These are phyloP conservation scores for Pipra filicauda DNA, from an alignment of 2,113 vertebrate species.

Conservation along the genomic window DNA sequence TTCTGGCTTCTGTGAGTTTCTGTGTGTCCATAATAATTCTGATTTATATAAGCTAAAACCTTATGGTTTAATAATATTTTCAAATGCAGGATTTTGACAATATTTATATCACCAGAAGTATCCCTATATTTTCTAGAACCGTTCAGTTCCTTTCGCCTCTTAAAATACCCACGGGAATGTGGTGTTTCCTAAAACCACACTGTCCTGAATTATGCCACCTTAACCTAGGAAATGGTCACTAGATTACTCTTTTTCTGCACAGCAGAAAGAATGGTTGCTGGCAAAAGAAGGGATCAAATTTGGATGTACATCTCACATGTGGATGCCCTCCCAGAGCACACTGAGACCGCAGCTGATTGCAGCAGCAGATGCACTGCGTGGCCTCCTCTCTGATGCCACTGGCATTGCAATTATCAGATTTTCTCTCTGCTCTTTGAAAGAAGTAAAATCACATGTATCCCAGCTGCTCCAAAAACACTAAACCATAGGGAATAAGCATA, in stretches of 20 bases:
- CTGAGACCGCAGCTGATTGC: neutral
- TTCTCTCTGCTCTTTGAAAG: neutral
- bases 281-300: neutral
- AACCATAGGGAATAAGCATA: neutral
- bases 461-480: neutral
- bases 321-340: neutral
- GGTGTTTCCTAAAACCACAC: neutral
- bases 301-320: neutral
- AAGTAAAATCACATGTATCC: neutral
- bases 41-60: neutral
- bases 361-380: neutral
- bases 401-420: neutral
- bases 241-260: neutral
- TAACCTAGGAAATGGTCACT: neutral
- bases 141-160: neutral
- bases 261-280: neutral
- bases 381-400: neutral
- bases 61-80: neutral
- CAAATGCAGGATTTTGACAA: neutral
- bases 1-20: neutral
- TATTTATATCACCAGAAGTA: neutral
- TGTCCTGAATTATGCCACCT: neutral
- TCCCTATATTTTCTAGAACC: neutral
- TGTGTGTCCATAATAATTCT: neutral
- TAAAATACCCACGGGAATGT: neutral